Conservation (phyloP, 2,888 invertebrate species). For the Micoletzkya japonica region DNA sequence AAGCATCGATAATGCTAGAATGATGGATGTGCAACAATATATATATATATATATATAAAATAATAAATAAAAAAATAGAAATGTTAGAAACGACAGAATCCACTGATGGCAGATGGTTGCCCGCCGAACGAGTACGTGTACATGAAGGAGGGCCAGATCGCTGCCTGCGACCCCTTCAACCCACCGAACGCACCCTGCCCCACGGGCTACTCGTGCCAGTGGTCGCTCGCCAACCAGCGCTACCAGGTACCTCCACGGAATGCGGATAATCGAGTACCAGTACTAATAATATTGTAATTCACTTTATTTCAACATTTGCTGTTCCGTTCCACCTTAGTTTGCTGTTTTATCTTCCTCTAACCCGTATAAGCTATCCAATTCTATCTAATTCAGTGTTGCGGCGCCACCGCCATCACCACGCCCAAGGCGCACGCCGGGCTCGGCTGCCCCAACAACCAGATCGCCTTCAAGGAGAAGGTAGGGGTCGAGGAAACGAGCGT, state of each 20-base stretch:
- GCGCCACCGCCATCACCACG: slow-evolving; percentile 58
- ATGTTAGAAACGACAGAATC: too few relatives aligned
- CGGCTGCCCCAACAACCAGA: slow-evolving; percentile 61
- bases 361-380: too few relatives aligned
- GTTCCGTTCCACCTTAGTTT: too few relatives aligned
- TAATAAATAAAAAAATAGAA: too few relatives aligned
- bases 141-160: slow-evolving; percentile 62
- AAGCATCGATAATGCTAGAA: too few relatives aligned
- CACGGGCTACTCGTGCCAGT: slow-evolving; percentile 59
- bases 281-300: too few relatives aligned
- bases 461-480: slow-evolving; percentile 52
- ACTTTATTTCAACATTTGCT: too few relatives aligned
- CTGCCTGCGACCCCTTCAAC: slow-evolving; percentile 60
- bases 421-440: slow-evolving; percentile 56
- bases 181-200: slow-evolving; percentile 55
- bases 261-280: neutral
- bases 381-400: slow-evolving; percentile 53
- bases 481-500: too few relatives aligned
- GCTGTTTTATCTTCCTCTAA: too few relatives aligned
- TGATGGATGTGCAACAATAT: too few relatives aligned
- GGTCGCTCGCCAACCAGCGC: slow-evolving; percentile 61
- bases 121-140: slow-evolving; percentile 62
- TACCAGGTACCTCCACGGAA: slow-evolving; percentile 14
- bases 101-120: slow-evolving; percentile 54
- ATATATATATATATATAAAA: too few relatives aligned